Base-by-base conservation (phyloP, 1,140 invertebrate species). In the Protaetia brevitarsis region DNA sequence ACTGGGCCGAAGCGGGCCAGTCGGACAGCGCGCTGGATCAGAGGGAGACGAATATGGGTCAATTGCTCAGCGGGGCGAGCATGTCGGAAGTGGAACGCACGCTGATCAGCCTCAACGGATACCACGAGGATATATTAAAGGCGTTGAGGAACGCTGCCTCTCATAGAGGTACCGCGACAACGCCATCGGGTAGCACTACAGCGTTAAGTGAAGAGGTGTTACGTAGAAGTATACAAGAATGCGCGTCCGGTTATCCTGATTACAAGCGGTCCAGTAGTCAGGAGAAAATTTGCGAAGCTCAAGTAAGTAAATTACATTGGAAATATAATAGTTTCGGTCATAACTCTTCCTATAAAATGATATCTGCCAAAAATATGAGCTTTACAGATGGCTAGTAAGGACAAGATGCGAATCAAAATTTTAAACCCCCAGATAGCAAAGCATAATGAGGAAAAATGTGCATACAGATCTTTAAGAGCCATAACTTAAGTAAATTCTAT, bases 61-160 rank as follows among this genome's bases (percentile, higher is more conserved):
- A 80, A 59, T 76, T 79, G 64, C 74, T 76, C 77, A 81, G 73
- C 36, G 69, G 63, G 27, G 82, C 83, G 1, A 85, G 84, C 0
- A 85, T 88, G 36, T 86, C 87, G 1, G 88, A 94, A 72, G 91
- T 95, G 71, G 91, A 95, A 74, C 79, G 89, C 34, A 93, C 87
- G 1, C 80, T 95, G 7, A 93, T 94, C 80, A 93, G 76, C 6
- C 80, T 96, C 5, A 95, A 95, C 80, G 94, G 93, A 2, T 97
- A 96, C 77, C 94, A 95, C 74, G 94, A 95, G 71, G 92, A 95
- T 71, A 92, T 97, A 70, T 82, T 97, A 51, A 92, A 94, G 75
- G 93, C 92, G 7, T 76, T 97, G 69, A 86, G 92, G 45, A 90
- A 87, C 65, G 93, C 92, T 0, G 90, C 90, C 11, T 85, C 83